Evolutionary conservation across 2,888 invertebrate genomes (phyloP), one percentile per base, ranked within the genome.

Genomic region (Frankliniella fusca): DNA sequence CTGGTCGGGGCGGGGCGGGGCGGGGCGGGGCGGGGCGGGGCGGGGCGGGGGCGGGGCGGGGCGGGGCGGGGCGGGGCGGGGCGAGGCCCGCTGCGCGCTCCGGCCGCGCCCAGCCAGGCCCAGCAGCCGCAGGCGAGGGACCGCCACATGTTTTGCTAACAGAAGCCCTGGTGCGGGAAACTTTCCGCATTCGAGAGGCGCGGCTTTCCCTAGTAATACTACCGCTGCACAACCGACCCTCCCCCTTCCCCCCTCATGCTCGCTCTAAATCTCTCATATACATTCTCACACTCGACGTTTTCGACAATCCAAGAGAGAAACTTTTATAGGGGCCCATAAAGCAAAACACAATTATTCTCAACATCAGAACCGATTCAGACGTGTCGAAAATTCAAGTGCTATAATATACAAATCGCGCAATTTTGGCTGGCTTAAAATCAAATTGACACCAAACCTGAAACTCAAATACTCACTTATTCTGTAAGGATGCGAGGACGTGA

Each of bases 141-240:
- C 2, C 38, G 27, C 70, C 70, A 76, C 70, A 76, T 76, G 70
- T 76, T 76, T 76, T 76, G 70, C 70, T 76, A 27, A 76, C 70
- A 23, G 70, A 76, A 76, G 70, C 70, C 70, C 61, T 54, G 61
- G 38, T 7, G 15, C 70, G 12, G 70, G 70, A 11, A 76, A 76
- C 70, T 76, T 76, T 76, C 27, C 70, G 70, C 18, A 38, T 38
- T 38, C 38, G 38, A 38, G 38, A 38, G 38, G 20, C 0, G 11
- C 54, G 15, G 54, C 54, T 20, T 38, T 54, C 12, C 54, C 54
- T 54, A 11, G 23, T 23, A 76, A 10, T 9, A 23, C 27, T 10
- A 76, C 70, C 70, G 23, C 23, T 23, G 11, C 70, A 23, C 65
- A 7, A 3, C 70, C 3, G 7, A 3, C 70, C 23, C 70, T 9